These are phyloP conservation scores for Neoseiulus cucumeris DNA, from an alignment of 1,140 invertebrate genomes.

Conservation along the genomic window DNA sequence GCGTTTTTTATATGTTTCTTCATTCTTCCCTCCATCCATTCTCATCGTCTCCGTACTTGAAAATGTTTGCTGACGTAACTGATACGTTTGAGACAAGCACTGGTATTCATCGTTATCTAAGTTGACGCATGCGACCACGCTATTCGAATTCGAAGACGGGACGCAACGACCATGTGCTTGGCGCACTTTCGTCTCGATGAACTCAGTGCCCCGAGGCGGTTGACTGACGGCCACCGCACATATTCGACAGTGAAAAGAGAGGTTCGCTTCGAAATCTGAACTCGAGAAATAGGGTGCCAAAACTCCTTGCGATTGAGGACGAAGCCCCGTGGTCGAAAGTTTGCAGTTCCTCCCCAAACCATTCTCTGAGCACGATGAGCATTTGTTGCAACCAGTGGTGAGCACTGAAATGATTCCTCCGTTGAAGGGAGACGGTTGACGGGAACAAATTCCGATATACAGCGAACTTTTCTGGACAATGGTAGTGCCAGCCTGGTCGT, in stretches of 20 bases:
- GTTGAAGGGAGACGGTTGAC: slow-evolving; percentile 27
- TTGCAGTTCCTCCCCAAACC: neutral
- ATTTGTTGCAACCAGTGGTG: neutral
- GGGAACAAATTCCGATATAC: slow-evolving; percentile 54
- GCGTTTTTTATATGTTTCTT: no score
- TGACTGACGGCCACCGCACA: neutral
- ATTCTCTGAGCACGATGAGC: neutral
- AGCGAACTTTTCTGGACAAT: slow-evolving; percentile 42
- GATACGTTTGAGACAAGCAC: slow-evolving; percentile 49
- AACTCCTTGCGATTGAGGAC: no score
- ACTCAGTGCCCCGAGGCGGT: neutral
- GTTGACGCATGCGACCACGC: slow-evolving; percentile 51
- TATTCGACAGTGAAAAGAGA: no score
- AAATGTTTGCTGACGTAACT: no score
- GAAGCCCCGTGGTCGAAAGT: neutral
- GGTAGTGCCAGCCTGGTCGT: slow-evolving; percentile 39
- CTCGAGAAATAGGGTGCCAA: no score
- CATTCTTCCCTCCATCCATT: no score
- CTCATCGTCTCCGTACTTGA: no score
- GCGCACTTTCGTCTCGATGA: slow-evolving; percentile 30
- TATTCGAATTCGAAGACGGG: neutral
- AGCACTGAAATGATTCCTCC: neutral
- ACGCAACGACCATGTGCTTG: slow-evolving; percentile 57
- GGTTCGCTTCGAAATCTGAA: no score
- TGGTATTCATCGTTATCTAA: slow-evolving; percentile 49